These are phyloP conservation scores for Mormyrops attenuatus DNA, from an alignment of 2,797 vertebrate species.

Conservation along the genomic window DNA sequence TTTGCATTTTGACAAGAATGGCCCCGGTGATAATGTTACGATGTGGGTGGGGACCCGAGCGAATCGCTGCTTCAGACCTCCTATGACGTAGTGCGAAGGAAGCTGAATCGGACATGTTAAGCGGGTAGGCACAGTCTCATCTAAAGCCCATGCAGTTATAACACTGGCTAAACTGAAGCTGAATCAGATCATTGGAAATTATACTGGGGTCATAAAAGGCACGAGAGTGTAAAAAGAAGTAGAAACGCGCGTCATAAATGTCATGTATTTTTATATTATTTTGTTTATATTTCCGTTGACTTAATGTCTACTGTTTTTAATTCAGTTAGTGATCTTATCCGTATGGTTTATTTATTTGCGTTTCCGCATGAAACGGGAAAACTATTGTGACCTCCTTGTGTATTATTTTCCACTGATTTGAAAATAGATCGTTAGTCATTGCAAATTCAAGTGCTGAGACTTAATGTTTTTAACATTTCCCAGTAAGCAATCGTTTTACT, in stretches of 20 bases:
- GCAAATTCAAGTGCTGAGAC: background rate
- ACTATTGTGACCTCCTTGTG: background rate
- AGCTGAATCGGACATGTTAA: background rate
- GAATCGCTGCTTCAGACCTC: background rate
- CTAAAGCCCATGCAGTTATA: background rate
- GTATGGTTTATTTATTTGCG: background rate
- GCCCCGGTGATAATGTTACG: background rate
- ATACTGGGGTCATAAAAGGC: background rate
- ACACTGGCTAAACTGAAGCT: background rate
- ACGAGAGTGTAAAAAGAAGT: background rate
- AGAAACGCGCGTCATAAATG: background rate
- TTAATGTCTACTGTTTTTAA: background rate
- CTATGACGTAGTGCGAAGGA: background rate
- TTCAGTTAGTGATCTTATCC: background rate
- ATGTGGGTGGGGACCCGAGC: background rate
- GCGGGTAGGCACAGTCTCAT: background rate
- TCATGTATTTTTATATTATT: background rate
- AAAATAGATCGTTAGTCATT: background rate
- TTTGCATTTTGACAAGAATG: conserved; percentile 10
- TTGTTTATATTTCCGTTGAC: background rate
- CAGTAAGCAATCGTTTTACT: background rate
- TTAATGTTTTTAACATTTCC: background rate
- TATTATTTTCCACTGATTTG: background rate
- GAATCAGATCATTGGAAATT: background rate
- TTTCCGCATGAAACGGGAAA: background rate